Conservation (phyloP, 2,113 vertebrate genomes). For the Amblyornis subalaris region DNA sequence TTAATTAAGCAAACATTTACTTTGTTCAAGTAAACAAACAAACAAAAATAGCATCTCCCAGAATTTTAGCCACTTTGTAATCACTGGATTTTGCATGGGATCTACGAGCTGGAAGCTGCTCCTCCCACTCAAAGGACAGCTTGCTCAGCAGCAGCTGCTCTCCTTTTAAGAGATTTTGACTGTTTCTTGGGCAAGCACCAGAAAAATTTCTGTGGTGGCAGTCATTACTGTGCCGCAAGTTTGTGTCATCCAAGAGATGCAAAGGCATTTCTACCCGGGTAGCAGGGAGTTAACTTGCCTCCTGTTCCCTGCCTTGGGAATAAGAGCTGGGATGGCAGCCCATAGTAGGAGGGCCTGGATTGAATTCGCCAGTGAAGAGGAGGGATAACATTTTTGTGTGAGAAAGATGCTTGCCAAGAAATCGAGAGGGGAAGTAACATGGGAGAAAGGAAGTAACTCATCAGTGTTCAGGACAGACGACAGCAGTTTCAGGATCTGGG, state of each 20-base stretch:
- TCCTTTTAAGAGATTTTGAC: background rate
- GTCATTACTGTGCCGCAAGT: background rate
- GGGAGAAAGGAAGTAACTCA: constrained; percentile 37
- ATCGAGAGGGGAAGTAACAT: background rate
- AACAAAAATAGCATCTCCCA: background rate
- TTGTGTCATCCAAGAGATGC: background rate
- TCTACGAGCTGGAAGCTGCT: background rate
- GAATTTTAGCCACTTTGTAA: background rate
- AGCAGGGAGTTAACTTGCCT: constrained; percentile 23
- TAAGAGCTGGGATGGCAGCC: constrained; percentile 34
- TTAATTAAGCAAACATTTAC: background rate
- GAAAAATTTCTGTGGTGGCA: background rate
- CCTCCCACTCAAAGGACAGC: background rate
- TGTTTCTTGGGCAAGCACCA: background rate
- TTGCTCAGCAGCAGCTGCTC: constrained; percentile 29
- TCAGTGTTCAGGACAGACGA: background rate
- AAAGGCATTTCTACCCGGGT: background rate
- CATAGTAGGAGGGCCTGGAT: background rate
- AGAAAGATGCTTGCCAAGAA: constrained; percentile 20
- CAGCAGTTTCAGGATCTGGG: background rate
- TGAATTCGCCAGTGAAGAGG: background rate
- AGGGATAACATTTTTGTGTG: constrained; percentile 28
- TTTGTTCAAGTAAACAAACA: background rate
- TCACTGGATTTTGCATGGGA: background rate
- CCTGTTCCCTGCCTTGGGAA: background rate